These are phyloP conservation scores for Sigmodon hispidus DNA, from an alignment of 2,113 vertebrate species.

Conservation along the genomic window DNA sequence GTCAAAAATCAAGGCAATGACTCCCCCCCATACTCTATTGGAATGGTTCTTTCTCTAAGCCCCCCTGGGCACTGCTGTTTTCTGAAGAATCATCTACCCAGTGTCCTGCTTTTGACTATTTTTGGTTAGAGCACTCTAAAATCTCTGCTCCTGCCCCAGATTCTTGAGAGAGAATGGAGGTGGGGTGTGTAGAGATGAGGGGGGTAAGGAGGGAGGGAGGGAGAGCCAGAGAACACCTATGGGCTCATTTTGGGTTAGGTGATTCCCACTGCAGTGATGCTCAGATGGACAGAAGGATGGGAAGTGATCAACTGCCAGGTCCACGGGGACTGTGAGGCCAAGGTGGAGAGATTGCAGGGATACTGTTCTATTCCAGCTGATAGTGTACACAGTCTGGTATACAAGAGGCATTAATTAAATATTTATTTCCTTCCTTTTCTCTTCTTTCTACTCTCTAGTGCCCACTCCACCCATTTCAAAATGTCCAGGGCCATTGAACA, in stretches of 20 bases:
- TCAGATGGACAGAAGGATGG: background rate
- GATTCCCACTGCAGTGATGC: background rate
- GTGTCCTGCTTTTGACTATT: background rate
- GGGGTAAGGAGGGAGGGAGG: background rate
- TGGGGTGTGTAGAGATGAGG: accelerated
- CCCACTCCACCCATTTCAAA: background rate
- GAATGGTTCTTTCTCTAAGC: background rate
- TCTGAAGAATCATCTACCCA: background rate
- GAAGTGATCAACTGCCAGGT: background rate
- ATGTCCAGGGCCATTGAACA: background rate
- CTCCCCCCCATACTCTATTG: background rate
- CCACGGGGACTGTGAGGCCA: background rate
- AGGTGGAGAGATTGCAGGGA: background rate
- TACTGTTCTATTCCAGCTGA: background rate
- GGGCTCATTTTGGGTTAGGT: background rate
- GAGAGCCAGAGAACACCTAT: background rate
- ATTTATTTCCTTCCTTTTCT: background rate
- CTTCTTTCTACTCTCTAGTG: background rate
- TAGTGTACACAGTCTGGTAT: background rate
- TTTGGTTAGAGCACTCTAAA: background rate
- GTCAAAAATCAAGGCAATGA: background rate
- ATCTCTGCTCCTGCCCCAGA: background rate
- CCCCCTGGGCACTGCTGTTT: background rate
- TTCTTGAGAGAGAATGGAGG: background rate
- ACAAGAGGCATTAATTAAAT: background rate